Percentiles rank a stretch among this genome's conserved stretches.
Evolutionary conservation across 2,113 vertebrate species (phyloP).

Genomic region (Podiceps cristatus): DNA sequence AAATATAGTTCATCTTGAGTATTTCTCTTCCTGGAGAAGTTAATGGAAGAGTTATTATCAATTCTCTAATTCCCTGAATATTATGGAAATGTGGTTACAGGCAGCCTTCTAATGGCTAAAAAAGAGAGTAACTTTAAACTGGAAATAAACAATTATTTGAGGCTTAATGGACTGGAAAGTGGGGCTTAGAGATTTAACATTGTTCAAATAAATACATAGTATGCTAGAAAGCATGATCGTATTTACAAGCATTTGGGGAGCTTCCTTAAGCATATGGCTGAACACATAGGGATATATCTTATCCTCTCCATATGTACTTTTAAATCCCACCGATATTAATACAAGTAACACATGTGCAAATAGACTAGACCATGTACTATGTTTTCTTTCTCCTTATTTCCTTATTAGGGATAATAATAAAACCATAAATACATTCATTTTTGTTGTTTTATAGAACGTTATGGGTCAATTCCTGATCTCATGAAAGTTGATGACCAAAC

Average conservation of each 20-base stretch:
- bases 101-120: conserved; percentile 31
- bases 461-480: background rate
- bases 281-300: conserved; percentile 44
- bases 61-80: conserved; percentile 49
- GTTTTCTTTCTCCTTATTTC: conserved; percentile 43
- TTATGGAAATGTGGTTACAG: conserved; percentile 47
- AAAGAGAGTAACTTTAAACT: conserved; percentile 59
- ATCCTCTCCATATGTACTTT: conserved; percentile 49
- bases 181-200: conserved; percentile 33
- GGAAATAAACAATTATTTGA: conserved; percentile 63
- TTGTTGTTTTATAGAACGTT: conserved; percentile 24
- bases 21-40: conserved; percentile 20
- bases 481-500: background rate
- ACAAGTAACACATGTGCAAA: conserved; percentile 39
- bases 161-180: conserved; percentile 67
- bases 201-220: conserved; percentile 44
- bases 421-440: conserved; percentile 46
- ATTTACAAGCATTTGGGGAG: conserved; percentile 70
- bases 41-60: conserved; percentile 50
- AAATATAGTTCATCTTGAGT: conserved; percentile 36
- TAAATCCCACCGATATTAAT: conserved; percentile 38
- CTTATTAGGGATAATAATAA: conserved; percentile 58
- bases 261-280: conserved; percentile 42
- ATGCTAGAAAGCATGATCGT: conserved; percentile 26
- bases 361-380: background rate